These are phyloP conservation scores for Microctonus hyperodae DNA, from an alignment of 2,888 invertebrate species.

Conservation along the genomic window DNA sequence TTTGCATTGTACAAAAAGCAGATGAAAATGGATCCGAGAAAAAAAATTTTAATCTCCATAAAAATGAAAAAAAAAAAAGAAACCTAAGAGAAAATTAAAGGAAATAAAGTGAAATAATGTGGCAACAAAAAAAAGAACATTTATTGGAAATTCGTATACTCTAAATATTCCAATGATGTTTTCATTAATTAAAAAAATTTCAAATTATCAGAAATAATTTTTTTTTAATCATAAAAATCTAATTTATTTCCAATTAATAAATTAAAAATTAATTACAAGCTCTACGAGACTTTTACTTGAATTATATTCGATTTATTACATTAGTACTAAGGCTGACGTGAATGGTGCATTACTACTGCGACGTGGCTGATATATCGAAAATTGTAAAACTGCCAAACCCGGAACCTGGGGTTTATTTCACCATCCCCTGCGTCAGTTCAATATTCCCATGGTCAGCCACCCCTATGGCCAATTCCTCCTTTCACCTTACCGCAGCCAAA, in stretches of 20 bases:
- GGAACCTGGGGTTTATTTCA: constrained; percentile 8
- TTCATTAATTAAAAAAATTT: no score
- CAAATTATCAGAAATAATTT: no score
- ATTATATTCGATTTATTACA: constrained; percentile 48
- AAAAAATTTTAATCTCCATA: constrained; percentile 4
- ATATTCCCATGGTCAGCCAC: constrained; percentile 44
- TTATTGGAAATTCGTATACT: no score
- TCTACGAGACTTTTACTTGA: not conserved
- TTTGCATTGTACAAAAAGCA: constrained; percentile 39
- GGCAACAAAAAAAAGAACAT: no score
- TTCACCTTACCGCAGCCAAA: constrained; percentile 49
- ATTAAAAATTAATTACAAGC: not conserved
- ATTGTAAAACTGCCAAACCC: constrained; percentile 46
- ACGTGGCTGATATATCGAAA: constrained; percentile 49
- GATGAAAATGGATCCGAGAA: constrained; percentile 25
- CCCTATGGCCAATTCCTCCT: constrained; percentile 14
- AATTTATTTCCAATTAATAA: no score
- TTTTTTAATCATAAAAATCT: no score
- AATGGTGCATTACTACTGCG: constrained; percentile 52
- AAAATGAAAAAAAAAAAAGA: constrained; percentile 1
- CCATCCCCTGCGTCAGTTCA: constrained; percentile 38
- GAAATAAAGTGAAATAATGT: no score
- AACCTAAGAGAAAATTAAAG: not conserved
- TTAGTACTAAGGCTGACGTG: constrained; percentile 53
- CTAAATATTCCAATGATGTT: no score